A percentile compares a stretch with the other conserved stretches of the same genome.
Evolutionary conservation across 2,797 vertebrate genomes (phyloP).

Genomic region (Poecilia velifera): DNA sequence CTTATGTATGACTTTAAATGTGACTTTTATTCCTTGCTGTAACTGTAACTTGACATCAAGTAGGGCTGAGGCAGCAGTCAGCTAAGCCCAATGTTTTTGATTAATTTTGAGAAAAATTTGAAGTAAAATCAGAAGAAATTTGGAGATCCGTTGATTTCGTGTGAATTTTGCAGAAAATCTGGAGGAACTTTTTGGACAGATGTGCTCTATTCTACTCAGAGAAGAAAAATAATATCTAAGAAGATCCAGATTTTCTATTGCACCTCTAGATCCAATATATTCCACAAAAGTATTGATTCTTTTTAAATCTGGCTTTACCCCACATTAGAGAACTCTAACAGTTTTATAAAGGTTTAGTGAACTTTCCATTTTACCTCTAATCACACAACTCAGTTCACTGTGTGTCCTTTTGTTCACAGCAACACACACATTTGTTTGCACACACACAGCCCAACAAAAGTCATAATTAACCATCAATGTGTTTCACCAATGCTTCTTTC

Average conservation of each 20-base stretch:
- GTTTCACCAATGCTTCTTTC: constrained; percentile 6
- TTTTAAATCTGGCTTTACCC: neutral
- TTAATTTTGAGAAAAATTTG: too few relatives aligned
- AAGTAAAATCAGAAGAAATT: too few relatives aligned
- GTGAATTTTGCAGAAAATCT: too few relatives aligned
- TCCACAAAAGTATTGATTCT: neutral
- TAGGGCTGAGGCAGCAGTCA: too few relatives aligned
- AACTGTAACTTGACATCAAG: too few relatives aligned
- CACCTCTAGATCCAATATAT: neutral
- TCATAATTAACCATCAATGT: constrained; percentile 9
- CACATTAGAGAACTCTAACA: neutral
- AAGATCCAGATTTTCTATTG: neutral
- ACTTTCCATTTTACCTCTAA: neutral
- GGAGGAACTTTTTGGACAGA: too few relatives aligned
- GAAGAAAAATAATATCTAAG: neutral
- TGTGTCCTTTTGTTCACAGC: constrained; percentile 20
- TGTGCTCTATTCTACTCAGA: neutral
- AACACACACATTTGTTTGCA: neutral
- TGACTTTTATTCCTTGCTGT: too few relatives aligned
- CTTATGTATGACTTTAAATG: too few relatives aligned
- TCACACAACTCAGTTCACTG: neutral
- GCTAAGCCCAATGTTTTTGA: too few relatives aligned
- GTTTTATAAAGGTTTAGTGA: neutral
- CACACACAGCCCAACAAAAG: constrained; percentile 23
- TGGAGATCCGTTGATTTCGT: too few relatives aligned